Base-by-base conservation (phyloP, 2,888 invertebrate species). In the Subacronicta megacephala region DNA sequence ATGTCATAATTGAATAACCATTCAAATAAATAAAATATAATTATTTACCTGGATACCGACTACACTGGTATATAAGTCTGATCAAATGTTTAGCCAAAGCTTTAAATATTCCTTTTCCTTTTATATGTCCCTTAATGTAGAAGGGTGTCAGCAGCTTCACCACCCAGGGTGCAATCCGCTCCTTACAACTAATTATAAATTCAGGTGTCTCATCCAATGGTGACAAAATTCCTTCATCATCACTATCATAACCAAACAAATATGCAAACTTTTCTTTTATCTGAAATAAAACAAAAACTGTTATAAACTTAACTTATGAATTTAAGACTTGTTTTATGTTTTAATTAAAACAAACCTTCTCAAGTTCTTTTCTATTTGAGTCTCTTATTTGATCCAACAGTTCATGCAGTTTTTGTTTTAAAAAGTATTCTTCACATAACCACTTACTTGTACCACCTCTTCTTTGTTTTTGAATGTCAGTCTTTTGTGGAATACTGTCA, bases 91-190 rank as follows among this genome's bases (percentile, higher is more conserved):
- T 95, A 0, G 95, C 96, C 37, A 95, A 87, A 35, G 92, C 78
- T 84, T 96, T 96, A 79, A 96, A 96, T 44, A 96, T 82, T 31
- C 92, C 91, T 84, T 95, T 95, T 41, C 95, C 95, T 67, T 88
- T 90, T 37, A 96, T 95, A 41, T 94, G 90, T 1, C 95, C 95
- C 66, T 93, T 94, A n/a, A 95, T 94, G 73, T 95, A 96, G 77
- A 95, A 95, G 3, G 96, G 96, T 71, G 95, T 95, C 4, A 96
- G 84, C 55, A 95, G 90, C 68, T 95, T 94, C 0, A 96, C 95
- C n/a, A 96, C 95, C 90, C 95, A 93, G 16, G 95, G 95, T 0
- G 96, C 95, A 57, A 96, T 95, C 15, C 95, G 89, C 65, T 95
- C 94, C 73, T 95, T 95, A 68, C 95, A 95, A 65, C 95, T 95